Base-by-base conservation (phyloP, 2,113 vertebrate species). In the Oxygymnocypris stewartii region DNA sequence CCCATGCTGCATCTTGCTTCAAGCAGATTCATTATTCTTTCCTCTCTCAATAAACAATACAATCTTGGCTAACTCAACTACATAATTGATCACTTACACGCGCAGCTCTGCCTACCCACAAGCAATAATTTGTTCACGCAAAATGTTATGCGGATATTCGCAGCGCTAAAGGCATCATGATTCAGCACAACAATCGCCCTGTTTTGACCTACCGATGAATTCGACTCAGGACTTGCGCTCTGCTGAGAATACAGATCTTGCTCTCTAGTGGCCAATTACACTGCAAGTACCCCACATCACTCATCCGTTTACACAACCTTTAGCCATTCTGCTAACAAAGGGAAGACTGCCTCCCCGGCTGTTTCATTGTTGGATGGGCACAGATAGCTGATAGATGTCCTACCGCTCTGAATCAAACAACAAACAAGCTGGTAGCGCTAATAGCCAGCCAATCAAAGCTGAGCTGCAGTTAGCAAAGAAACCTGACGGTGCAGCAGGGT, bases 361-460 rank as follows among this genome's bases (percentile, higher is more conserved):
- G 80, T 49, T 82, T 69, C 18, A 82, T 69, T 82, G 63, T 82
- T 82, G 76, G 18, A 57, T 69, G 54, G 40, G 10, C 59, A 85
- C 49, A 40, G 63, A 83, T 37, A 44, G 69, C 51, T 86, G 85
- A 59, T 74, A 59, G 69, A 59, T 47, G 11, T 75, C 61, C 35
- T 20, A 20, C 28, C 12, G 4, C 67, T 86, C 44, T n/a, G 61
- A 69, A 75, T 67, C 74, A 86, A 37, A 65, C 51, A 59, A 69
- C 42, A 85, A 67, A 44, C 23, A 10, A 40, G 18, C 44, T 76
- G 44, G 31, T 40, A 16, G 16, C 1, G 8, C n/a, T 71, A 61
- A 37, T 37, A 78, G 65, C 71, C 85, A 80, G 35, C 83, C 83
- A 88, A 84, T 92, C 84, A 73, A 84, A 90, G 35, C n/a, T 63